Conservation (phyloP, 2,797 vertebrate genomes). For the Acridotheres tristis region DNA sequence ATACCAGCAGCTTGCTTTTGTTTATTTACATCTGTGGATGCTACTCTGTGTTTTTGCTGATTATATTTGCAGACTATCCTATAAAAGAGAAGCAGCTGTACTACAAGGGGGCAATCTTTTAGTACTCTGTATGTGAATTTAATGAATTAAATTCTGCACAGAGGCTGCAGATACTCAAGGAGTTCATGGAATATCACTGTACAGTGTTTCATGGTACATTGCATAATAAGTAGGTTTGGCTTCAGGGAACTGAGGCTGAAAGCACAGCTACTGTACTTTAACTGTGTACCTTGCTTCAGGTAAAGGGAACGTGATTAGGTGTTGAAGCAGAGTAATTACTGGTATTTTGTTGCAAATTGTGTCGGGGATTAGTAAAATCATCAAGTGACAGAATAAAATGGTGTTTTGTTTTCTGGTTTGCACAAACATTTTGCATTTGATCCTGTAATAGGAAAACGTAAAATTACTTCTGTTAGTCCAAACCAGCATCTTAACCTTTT, state of each 20-base stretch:
- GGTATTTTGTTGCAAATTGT: not conserved
- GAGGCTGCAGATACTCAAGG: not conserved
- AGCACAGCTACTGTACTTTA: not conserved
- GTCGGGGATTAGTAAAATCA: not conserved
- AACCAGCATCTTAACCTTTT: not conserved
- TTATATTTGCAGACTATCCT: not conserved
- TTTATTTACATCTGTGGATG: not conserved
- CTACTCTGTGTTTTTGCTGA: not conserved
- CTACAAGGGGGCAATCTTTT: not conserved
- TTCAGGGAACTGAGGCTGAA: not conserved
- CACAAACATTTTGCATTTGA: not conserved
- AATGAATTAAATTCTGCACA: not conserved
- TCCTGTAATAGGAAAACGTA: not conserved
- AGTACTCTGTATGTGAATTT: not conserved
- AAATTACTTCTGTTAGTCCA: not conserved
- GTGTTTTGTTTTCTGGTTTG: not conserved
- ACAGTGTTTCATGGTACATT: not conserved
- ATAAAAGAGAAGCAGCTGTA: not conserved
- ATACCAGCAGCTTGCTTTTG: not conserved
- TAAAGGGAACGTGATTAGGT: not conserved
- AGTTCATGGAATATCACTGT: not conserved
- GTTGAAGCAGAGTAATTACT: not conserved
- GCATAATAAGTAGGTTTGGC: not conserved
- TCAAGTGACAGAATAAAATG: not conserved
- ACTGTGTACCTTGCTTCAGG: not conserved